phyloP scores from a whole-genome alignment of 2,888 invertebrate genomes.

The Ephialtes manifestator region DNA sequence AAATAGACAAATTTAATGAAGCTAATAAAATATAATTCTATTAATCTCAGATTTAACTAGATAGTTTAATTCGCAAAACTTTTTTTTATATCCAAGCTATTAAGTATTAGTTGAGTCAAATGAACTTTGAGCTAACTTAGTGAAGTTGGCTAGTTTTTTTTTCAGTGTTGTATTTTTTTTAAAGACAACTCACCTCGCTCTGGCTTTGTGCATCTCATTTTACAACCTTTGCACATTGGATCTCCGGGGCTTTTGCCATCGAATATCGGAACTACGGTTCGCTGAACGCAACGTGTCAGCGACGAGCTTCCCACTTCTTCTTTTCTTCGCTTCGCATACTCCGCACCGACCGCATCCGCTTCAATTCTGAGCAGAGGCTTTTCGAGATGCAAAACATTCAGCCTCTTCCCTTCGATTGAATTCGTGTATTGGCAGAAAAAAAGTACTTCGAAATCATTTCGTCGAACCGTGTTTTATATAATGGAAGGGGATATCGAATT shows the following conservation, averaged over 20 bases:
- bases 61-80: too few relatives aligned
- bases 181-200: conserved; percentile 21
- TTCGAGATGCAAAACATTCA: conserved; percentile 33
- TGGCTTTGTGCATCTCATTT: conserved; percentile 12
- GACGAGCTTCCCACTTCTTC: conserved; percentile 19
- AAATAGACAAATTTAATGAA: too few relatives aligned
- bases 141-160: background rate
- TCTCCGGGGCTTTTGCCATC: conserved; percentile 7
- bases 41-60: too few relatives aligned
- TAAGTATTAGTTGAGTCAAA: too few relatives aligned
- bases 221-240: conserved; percentile 19
- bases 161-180: background rate
- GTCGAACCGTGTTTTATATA: background rate
- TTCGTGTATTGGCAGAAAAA: background rate
- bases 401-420: conserved; percentile 49
- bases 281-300: conserved; percentile 54
- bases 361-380: conserved; percentile 26
- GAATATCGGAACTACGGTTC: conserved; percentile 60
- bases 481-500: background rate
- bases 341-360: conserved; percentile 31
- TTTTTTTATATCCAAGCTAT: too few relatives aligned
- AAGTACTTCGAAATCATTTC: background rate
- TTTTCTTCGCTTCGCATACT: conserved; percentile 32
- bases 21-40: too few relatives aligned
- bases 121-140: too few relatives aligned